A percentile compares a stretch with the other conserved stretches of the same genome.
Evolutionary conservation across 2,797 vertebrate genomes (phyloP).

Genomic region (Siniperca scherzeri): DNA sequence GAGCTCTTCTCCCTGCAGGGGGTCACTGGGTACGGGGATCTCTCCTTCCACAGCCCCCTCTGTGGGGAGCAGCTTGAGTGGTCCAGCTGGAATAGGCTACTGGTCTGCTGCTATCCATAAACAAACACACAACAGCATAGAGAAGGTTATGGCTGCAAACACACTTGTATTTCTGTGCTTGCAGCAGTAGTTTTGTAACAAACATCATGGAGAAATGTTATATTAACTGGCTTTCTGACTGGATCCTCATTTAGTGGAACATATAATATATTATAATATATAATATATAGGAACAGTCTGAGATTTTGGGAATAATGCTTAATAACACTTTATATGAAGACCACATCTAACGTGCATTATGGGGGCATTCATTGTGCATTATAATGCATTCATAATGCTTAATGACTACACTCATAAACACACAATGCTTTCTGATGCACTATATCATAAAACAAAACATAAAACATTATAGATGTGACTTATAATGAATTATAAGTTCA

Average conservation of each 20-base stretch:
- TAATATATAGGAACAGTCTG: background rate
- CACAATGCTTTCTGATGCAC: too few species aligned
- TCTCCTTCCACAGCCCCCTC: constrained; percentile 87
- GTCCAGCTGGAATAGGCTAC: constrained; percentile 85
- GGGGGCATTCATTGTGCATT: too few species aligned
- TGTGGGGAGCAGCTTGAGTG: constrained; percentile 86
- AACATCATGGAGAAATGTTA: background rate
- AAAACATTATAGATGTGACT: too few species aligned
- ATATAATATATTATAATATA: background rate
- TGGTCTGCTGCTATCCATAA: constrained; percentile 74
- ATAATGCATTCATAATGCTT: too few species aligned
- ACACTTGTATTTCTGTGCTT: background rate
- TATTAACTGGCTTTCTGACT: background rate
- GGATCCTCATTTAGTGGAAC: background rate
- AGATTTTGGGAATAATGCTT: background rate
- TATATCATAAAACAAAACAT: too few species aligned
- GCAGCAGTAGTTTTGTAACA: background rate
- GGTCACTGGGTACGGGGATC: constrained; percentile 66
- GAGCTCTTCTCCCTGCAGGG: constrained; percentile 85
- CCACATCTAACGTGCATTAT: too few species aligned
- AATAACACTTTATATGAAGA: too few species aligned
- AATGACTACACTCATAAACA: too few species aligned
- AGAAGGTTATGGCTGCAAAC: background rate
- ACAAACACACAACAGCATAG: constrained; percentile 19
- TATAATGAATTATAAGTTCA: too few species aligned